Evolutionary conservation across 2,888 invertebrate genomes (phyloP).

Genomic region (Tridacna gigas): DNA sequence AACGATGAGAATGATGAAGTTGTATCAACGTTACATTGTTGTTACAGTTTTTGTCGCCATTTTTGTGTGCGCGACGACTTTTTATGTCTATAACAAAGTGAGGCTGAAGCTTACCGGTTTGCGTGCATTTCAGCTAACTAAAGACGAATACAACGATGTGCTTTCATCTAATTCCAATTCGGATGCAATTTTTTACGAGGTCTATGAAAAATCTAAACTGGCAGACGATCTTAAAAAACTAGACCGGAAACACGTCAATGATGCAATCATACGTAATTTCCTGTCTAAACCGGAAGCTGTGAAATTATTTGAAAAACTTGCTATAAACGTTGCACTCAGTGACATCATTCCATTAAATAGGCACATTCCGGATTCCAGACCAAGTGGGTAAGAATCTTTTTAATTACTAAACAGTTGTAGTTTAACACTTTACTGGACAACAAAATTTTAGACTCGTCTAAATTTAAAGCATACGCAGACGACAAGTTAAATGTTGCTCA

Average conservation of each 20-base stretch:
- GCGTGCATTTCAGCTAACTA: conserved; percentile 20
- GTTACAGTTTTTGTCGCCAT: conserved; percentile 17
- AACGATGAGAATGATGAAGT: conserved; percentile 36
- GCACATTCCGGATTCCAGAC: conserved; percentile 77
- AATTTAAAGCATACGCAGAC: no score
- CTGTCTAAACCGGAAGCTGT: conserved; percentile 28
- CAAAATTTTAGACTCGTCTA: no score
- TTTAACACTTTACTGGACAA: no score
- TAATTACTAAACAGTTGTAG: no score
- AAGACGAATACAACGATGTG: conserved; percentile 24
- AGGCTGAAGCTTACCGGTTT: conserved; percentile 31
- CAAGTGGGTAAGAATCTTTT: conserved; percentile 64
- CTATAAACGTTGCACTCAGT: conserved; percentile 74
- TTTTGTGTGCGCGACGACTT: conserved; percentile 37
- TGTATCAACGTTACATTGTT: conserved; percentile 49
- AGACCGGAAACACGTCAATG: conserved; percentile 36
- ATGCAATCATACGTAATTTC: conserved; percentile 25
- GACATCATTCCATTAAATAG: conserved; percentile 76
- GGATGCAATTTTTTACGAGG: conserved; percentile 51
- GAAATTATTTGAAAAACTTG: conserved; percentile 47
- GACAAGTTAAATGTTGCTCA: no score
- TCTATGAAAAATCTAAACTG: conserved; percentile 41
- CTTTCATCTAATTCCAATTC: conserved; percentile 47
- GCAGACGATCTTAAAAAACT: conserved; percentile 31
- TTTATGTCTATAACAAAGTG: conserved; percentile 38